A percentile compares a stretch with the other conserved stretches of the same genome.
phyloP scores from a whole-genome alignment of 1,140 invertebrate genomes.

The Penaeus chinensis region DNA sequence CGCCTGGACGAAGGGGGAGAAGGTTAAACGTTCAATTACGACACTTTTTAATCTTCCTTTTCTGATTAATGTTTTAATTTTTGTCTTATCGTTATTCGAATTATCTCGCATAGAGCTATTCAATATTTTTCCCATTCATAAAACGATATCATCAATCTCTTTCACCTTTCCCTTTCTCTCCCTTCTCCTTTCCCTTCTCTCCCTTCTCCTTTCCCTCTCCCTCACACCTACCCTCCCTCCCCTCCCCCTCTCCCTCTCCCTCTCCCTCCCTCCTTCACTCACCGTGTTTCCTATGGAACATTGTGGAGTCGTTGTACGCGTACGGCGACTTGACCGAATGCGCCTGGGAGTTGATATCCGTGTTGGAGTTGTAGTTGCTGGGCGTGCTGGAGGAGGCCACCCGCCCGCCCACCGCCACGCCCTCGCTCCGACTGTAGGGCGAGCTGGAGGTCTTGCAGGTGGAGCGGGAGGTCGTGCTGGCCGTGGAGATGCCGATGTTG shows the following conservation, averaged over 20 bases:
- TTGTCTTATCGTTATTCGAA: background rate
- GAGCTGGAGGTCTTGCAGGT: slow-evolving; percentile 94
- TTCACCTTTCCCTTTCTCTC: too few species aligned
- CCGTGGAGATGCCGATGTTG: slow-evolving; percentile 94
- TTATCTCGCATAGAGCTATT: background rate
- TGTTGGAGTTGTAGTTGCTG: slow-evolving; percentile 62
- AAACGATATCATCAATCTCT: too few species aligned
- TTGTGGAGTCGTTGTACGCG: slow-evolving; percentile 63
- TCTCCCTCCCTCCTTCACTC: background rate
- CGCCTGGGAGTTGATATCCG: slow-evolving; percentile 58
- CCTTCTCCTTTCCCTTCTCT: too few species aligned
- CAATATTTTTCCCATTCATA: background rate
- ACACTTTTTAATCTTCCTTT: background rate
- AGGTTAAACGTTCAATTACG: background rate
- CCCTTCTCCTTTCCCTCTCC: too few species aligned
- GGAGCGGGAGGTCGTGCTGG: slow-evolving; percentile 91
- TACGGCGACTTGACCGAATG: slow-evolving; percentile 61
- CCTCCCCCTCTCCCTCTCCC: too few species aligned
- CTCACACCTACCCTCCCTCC: background rate
- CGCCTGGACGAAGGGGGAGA: slow-evolving; percentile 27
- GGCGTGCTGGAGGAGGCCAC: slow-evolving; percentile 53
- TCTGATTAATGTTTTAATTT: background rate
- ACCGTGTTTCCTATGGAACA: slow-evolving; percentile 63
- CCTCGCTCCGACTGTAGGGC: slow-evolving; percentile 75
- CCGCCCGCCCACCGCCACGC: slow-evolving; percentile 53